Evolutionary conservation across 2,797 vertebrate species (phyloP).

Genomic region (Hydrocynus forskahlii): DNA sequence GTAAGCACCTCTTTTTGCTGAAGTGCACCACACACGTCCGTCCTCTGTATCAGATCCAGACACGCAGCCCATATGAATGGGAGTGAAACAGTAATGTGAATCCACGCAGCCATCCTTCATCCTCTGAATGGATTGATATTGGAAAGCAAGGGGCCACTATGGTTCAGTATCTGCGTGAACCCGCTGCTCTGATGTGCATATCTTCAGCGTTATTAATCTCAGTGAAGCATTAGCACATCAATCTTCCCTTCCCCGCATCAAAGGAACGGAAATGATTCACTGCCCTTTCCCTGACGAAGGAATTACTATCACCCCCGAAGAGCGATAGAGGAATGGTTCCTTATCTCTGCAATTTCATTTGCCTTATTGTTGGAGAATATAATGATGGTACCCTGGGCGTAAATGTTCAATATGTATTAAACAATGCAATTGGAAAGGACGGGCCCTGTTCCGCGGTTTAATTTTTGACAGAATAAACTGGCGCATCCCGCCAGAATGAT

Average conservation of each 20-base stretch:
- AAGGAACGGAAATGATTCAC: constrained; percentile 54
- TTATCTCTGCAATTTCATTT: constrained; percentile 78
- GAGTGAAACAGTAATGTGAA: constrained; percentile 6
- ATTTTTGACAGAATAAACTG: constrained; percentile 81
- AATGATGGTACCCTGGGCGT: constrained; percentile 67
- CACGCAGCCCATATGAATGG: not conserved
- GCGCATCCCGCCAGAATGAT: constrained; percentile 60
- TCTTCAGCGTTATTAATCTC: constrained; percentile 41
- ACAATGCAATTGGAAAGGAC: constrained; percentile 74
- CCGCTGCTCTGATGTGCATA: constrained; percentile 6
- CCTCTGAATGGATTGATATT: constrained; percentile 40
- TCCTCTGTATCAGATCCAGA: not conserved
- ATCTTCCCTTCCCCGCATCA: constrained; percentile 35
- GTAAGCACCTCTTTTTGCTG: constrained; percentile 71
- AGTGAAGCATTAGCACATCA: constrained; percentile 36
- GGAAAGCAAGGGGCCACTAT: constrained; percentile 8
- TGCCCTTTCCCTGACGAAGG: constrained; percentile 40
- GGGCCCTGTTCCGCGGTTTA: constrained; percentile 76
- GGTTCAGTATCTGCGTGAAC: constrained; percentile 15
- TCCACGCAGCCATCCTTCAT: constrained; percentile 18
- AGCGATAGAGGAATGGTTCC: constrained; percentile 62
- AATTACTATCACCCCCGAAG: constrained; percentile 28
- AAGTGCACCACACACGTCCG: not conserved
- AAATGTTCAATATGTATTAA: constrained; percentile 74
- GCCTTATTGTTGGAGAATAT: constrained; percentile 68